Evolutionary conservation across 2,888 invertebrate genomes (phyloP), one percentile per base, ranked within the genome.

Genomic region (Cyrtodaria siliqua): DNA sequence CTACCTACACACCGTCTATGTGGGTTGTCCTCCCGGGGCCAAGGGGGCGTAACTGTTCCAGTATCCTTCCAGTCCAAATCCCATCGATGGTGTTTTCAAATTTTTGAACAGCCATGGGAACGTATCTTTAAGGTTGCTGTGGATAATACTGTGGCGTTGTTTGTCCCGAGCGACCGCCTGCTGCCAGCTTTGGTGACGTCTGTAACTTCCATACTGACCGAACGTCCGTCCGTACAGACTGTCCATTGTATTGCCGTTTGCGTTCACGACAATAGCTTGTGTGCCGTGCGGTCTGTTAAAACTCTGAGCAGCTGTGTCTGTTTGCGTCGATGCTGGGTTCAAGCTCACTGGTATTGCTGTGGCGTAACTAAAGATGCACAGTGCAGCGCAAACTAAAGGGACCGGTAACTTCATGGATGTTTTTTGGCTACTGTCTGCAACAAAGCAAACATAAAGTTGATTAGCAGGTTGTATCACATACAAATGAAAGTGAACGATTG

Each of bases 201-300:
- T 47, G 57, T 81, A 81, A 18, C 77, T 78, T 8, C 81, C 81
- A 42, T 81, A 81, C 57, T 70, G 56, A 4, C 81, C 81, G 40
- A 70, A 74, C 1, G 73, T 77, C n/a, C 76, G 57, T 20, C 73
- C 76, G 23, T 69, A 59, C 2, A 14, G 33, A 2, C 29, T 26
- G 2, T 56, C 60, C 3, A 56, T 55, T 16, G 40, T 18, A 24
- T 29, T 27, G 0, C 33, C 20, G 26, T 40, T 26, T 2, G 23
- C 44, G 12, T 29, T 33, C 1, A 57, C 33, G 4, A 67, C 47
- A 8, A 73, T n/a, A 2, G 69, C 60, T 18, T 60, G 47, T 14
- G 73, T 73, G 2, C 78, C 78, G 12, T 27, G 29, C n/a, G 78
- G 78, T 29, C 78, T 49, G 62, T 79, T 79, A 38, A 75, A 75